A percentile compares a stretch with the other conserved stretches of the same genome.
Conservation (phyloP, 2,113 vertebrate species). For the Lucifuga dentata region DNA sequence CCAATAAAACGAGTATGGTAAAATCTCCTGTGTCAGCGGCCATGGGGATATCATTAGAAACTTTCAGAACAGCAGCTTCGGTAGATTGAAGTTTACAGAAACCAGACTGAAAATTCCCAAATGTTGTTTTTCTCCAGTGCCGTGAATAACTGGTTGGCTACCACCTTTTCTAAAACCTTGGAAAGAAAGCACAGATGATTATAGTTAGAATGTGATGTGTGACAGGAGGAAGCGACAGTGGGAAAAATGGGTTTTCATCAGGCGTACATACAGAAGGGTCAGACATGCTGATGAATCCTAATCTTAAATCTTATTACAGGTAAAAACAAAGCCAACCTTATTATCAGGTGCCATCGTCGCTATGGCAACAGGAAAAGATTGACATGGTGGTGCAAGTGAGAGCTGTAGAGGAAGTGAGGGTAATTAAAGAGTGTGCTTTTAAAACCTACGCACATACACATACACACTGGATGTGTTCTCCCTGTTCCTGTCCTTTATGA, state of each 20-base stretch:
- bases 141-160: no score
- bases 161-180: no score
- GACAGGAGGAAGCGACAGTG: slow-evolving; percentile 15
- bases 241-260: slow-evolving; percentile 12
- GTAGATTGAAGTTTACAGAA: no score
- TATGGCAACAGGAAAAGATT: slow-evolving; percentile 69
- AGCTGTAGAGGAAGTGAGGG: slow-evolving; percentile 11
- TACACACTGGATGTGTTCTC: slow-evolving; percentile 1
- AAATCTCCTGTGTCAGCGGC: no score
- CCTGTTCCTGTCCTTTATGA: background rate
- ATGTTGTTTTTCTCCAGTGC: no score
- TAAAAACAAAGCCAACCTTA: slow-evolving; percentile 46
- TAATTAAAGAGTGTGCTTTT: slow-evolving; percentile 32
- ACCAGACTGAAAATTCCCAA: no score
- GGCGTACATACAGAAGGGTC: slow-evolving; percentile 30
- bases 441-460: slow-evolving; percentile 3
- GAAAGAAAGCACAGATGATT: no score
- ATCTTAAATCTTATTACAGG: slow-evolving; percentile 55
- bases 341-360: slow-evolving; percentile 50
- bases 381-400: slow-evolving; percentile 42
- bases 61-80: no score
- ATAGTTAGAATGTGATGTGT: background rate
- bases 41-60: no score
- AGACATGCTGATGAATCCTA: slow-evolving; percentile 60
- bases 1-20: no score